These are phyloP conservation scores for Hypena proboscidalis DNA, from an alignment of 2,888 invertebrate species.

Conservation along the genomic window DNA sequence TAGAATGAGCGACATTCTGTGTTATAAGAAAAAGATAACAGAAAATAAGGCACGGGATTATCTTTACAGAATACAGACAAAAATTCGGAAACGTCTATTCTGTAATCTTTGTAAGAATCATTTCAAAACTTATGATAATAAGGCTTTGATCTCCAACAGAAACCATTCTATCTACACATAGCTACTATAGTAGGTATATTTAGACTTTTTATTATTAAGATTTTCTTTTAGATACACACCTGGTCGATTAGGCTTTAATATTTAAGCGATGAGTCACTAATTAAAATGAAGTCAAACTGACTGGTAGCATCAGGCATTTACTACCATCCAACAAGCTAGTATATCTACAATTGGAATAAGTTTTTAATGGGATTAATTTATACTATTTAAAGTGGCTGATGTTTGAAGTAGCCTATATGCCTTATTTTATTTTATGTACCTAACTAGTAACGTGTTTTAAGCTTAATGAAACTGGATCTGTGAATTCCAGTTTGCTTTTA, in stretches of 20 bases:
- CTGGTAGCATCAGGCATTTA: slow-evolving; percentile 18
- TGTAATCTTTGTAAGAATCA: background rate
- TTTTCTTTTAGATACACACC: slow-evolving; percentile 12
- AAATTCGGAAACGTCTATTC: slow-evolving; percentile 6
- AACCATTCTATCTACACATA: background rate
- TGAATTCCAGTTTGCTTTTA: too few relatives aligned
- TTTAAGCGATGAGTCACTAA: slow-evolving; percentile 32
- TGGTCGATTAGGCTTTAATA: slow-evolving; percentile 12
- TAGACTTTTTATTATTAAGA: slow-evolving; percentile 15
- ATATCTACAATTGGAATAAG: slow-evolving; percentile 33
- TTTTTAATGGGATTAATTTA: slow-evolving; percentile 36
- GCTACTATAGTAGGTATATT: slow-evolving; percentile 8
- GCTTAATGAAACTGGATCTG: too few relatives aligned
- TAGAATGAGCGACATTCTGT: background rate
- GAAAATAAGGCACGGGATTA: slow-evolving; percentile 3
- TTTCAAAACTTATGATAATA: slow-evolving; percentile 12
- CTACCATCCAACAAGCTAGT: slow-evolving; percentile 23
- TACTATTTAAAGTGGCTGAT: slow-evolving; percentile 31
- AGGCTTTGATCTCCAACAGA: slow-evolving; percentile 5
- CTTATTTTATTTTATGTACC: slow-evolving; percentile 6
- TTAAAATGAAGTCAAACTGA: slow-evolving; percentile 36
- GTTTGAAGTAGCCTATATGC: slow-evolving; percentile 22
- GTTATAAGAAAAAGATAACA: slow-evolving; percentile 7
- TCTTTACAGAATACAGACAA: slow-evolving; percentile 1
- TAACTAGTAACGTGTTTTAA: too few relatives aligned